Evolutionary conservation across 2,797 vertebrate species (phyloP).

Genomic region (Zenarchopterus dispar): DNA sequence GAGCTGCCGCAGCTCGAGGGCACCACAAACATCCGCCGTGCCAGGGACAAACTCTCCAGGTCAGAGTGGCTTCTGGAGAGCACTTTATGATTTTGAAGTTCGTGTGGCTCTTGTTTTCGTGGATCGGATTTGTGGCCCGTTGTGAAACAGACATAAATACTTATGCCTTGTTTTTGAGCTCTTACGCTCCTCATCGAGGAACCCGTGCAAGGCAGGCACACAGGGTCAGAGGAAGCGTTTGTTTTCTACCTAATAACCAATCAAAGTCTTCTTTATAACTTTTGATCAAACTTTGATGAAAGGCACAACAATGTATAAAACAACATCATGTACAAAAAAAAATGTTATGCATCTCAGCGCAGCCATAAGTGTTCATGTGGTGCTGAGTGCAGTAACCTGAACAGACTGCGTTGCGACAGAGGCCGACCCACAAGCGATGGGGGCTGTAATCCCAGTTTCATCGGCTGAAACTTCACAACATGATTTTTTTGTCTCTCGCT

Average conservation of each 20-base stretch:
- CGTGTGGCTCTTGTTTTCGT: constrained; percentile 53
- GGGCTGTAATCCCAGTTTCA: constrained; percentile 37
- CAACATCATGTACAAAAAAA: constrained; percentile 85
- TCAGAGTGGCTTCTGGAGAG: constrained; percentile 96
- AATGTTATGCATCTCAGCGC: constrained; percentile 85
- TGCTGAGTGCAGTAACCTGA: constrained; percentile 68
- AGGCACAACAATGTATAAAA: constrained; percentile 85
- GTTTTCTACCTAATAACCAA: constrained; percentile 80
- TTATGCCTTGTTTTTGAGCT: constrained; percentile 63
- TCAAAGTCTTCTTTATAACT: constrained; percentile 83
- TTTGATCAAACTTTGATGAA: constrained; percentile 85
- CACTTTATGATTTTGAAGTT: constrained; percentile 86
- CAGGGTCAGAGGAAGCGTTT: constrained; percentile 58
- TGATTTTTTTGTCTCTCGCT: constrained; percentile 62
- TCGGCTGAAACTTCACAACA: constrained; percentile 62
- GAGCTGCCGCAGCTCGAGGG: constrained; percentile 84
- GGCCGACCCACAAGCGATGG: constrained; percentile 27
- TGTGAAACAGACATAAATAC: constrained; percentile 59
- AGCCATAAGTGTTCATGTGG: constrained; percentile 70
- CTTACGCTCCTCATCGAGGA: constrained; percentile 49
- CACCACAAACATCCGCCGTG: constrained; percentile 74
- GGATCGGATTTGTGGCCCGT: constrained; percentile 57
- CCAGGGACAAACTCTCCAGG: constrained; percentile 85
- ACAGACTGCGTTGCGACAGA: constrained; percentile 67
- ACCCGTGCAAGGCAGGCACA: constrained; percentile 54